These are phyloP conservation scores for Erethizon dorsatum DNA, from an alignment of 2,797 vertebrate species.

Conservation along the genomic window DNA sequence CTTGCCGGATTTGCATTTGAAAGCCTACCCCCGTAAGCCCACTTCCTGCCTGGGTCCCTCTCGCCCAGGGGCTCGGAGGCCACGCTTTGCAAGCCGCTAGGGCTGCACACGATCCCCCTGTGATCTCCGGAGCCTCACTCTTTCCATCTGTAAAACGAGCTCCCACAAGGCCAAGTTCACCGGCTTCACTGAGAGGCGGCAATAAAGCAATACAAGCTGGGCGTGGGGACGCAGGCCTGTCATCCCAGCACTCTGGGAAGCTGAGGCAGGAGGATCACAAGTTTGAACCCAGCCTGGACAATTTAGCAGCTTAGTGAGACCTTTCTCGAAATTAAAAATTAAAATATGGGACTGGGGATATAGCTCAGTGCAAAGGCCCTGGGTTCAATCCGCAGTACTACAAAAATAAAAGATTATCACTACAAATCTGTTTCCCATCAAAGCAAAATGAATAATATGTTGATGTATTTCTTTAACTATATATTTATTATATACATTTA, in stretches of 20 bases:
- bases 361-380: background rate
- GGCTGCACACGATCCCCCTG: background rate
- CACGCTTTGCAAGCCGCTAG: background rate
- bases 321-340: background rate
- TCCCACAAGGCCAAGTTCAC: background rate
- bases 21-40: background rate
- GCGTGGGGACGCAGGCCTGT: background rate
- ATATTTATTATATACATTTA: background rate
- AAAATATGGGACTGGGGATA: background rate
- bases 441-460: background rate
- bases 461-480: background rate
- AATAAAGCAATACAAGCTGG: background rate
- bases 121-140: background rate
- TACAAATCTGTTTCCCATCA: background rate
- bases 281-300: background rate
- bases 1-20: conserved; percentile 38
- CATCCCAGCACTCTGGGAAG: background rate
- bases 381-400: background rate
- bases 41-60: background rate
- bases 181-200: background rate
- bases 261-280: background rate
- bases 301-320: background rate
- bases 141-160: conserved; percentile 45
- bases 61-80: background rate
- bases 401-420: background rate